These are phyloP conservation scores for Rotaria socialis DNA, from an alignment of 2,888 invertebrate species.

Conservation along the genomic window DNA sequence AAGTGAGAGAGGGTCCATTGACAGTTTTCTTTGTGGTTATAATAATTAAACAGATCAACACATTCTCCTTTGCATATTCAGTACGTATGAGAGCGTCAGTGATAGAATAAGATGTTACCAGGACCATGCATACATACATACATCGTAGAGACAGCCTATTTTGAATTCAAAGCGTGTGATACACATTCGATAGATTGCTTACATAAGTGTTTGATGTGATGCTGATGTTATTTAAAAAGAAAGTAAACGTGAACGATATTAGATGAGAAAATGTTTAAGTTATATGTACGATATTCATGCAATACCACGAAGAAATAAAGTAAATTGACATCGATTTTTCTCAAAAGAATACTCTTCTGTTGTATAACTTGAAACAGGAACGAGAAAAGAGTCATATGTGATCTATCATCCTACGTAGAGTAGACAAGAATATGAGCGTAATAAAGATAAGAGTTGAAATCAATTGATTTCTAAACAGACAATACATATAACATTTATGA, in stretches of 20 bases:
- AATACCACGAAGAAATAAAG: background rate
- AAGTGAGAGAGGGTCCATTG: background rate
- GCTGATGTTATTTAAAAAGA: background rate
- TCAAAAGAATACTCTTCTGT: background rate
- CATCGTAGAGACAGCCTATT: background rate
- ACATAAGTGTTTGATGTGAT: background rate
- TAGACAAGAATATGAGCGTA: slow-evolving; percentile 11
- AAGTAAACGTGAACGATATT: too few species aligned
- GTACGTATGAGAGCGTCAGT: background rate
- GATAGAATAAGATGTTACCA: too few species aligned
- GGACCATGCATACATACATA: background rate
- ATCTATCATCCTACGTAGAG: background rate
- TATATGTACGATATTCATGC: background rate
- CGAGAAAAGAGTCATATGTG: background rate
- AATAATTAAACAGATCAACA: background rate
- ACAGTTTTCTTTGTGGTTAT: background rate
- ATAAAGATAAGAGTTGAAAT: slow-evolving; percentile 11
- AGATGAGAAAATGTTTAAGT: background rate
- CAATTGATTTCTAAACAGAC: slow-evolving; percentile 2
- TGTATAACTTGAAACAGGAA: background rate
- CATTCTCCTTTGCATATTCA: background rate
- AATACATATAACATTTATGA: background rate
- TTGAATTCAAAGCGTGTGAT: background rate
- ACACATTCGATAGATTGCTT: background rate
- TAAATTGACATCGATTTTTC: background rate